Evolutionary conservation across 2,888 invertebrate genomes (phyloP).

Genomic region (Acronicta aceris): DNA sequence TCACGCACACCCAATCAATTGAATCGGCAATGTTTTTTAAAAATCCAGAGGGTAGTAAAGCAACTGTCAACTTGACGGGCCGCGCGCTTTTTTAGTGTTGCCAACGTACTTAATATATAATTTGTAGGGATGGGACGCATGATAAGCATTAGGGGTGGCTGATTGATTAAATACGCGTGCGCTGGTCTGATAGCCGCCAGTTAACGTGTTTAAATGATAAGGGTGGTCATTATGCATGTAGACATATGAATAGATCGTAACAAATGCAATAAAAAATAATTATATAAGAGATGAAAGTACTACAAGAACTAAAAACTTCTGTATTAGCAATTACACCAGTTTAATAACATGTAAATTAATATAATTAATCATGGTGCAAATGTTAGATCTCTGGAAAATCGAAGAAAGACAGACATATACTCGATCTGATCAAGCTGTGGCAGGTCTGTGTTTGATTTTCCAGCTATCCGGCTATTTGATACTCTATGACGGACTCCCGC

Average conservation of each 20-base stretch:
- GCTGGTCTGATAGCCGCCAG: conserved; percentile 78
- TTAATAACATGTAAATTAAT: no score
- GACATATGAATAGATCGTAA: conserved; percentile 29
- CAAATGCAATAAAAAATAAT: background rate
- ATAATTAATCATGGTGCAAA: no score
- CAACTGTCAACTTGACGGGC: conserved; percentile 77
- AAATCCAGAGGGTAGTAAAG: conserved; percentile 66
- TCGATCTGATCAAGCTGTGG: no score
- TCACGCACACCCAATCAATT: conserved; percentile 23
- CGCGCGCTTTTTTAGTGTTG: conserved; percentile 80
- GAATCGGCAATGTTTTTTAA: conserved; percentile 53
- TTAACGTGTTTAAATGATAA: conserved; percentile 78
- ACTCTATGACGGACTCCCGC: no score
- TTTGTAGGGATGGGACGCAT: conserved; percentile 82
- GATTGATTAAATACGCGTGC: conserved; percentile 88
- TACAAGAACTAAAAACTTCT: no score
- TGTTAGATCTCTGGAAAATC: no score
- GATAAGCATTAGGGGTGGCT: conserved; percentile 82
- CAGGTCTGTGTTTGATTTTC: no score
- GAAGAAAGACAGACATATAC: no score
- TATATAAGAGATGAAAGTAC: no score
- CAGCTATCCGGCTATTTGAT: no score
- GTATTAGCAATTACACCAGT: no score
- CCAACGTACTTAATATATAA: conserved; percentile 84
- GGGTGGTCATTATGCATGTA: conserved; percentile 61